These are phyloP conservation scores for Cydia fagiglandana DNA, from an alignment of 1,140 invertebrate genomes.

Conservation along the genomic window DNA sequence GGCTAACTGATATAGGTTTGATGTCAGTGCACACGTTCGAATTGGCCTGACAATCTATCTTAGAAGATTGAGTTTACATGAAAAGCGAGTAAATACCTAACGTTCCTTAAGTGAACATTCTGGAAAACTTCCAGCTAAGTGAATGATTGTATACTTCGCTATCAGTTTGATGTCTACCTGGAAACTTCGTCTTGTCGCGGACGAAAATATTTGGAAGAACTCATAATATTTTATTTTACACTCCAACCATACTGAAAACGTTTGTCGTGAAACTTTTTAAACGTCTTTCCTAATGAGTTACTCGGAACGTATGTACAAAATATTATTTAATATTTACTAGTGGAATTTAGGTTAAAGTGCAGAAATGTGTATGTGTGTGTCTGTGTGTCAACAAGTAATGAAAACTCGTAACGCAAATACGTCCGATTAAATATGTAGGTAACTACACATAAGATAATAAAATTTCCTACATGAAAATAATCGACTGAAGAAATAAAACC, in stretches of 20 bases:
- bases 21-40: too few species aligned
- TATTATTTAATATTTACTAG: neutral
- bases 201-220: constrained; percentile 43
- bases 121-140: constrained; percentile 18
- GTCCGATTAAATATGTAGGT: too few species aligned
- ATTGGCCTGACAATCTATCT: too few species aligned
- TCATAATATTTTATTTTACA: constrained; percentile 38
- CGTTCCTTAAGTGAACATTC: constrained; percentile 9
- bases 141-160: constrained; percentile 40
- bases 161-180: constrained; percentile 44
- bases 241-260: neutral
- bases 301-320: neutral
- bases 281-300: neutral
- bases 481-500: too few species aligned
- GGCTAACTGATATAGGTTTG: too few species aligned
- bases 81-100: neutral
- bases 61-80: too few species aligned
- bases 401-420: too few species aligned
- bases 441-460: too few species aligned
- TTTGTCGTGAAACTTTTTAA: neutral
- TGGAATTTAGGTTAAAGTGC: too few species aligned
- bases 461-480: too few species aligned
- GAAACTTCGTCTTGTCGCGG: constrained; percentile 42
- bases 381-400: too few species aligned
- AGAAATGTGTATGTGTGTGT: too few species aligned